Evolutionary conservation across 2,113 vertebrate genomes (phyloP).

Genomic region (Telmatochromis sp.): DNA sequence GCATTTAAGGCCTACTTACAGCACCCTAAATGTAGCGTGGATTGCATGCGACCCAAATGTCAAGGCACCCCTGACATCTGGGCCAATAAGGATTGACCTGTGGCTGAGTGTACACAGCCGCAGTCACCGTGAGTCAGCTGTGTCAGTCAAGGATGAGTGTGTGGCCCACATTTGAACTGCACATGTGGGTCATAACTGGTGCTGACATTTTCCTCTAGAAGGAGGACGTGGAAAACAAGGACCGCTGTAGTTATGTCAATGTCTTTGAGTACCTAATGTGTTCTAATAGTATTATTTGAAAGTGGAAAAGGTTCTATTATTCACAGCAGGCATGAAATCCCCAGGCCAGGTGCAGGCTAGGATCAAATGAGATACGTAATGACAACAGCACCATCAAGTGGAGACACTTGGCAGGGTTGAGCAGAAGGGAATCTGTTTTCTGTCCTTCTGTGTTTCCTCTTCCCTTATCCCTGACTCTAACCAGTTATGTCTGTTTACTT

Average conservation of each 20-base stretch:
- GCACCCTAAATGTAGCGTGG: neutral
- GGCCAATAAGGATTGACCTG: neutral
- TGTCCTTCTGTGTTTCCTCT: neutral
- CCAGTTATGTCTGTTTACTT: neutral
- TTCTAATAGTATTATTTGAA: neutral
- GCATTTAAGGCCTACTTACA: neutral
- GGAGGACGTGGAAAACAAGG: neutral
- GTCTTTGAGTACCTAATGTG: neutral
- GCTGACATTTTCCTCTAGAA: neutral
- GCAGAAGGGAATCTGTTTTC: neutral
- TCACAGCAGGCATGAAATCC: neutral
- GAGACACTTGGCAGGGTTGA: neutral
- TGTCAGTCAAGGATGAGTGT: neutral
- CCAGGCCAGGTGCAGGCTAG: neutral
- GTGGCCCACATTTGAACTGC: neutral
- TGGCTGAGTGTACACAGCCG: neutral
- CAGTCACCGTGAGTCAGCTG: neutral
- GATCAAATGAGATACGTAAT: neutral
- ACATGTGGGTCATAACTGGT: neutral
- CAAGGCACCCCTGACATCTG: neutral
- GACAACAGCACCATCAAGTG: conserved; percentile 15
- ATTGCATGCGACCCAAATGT: neutral
- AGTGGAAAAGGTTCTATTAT: neutral
- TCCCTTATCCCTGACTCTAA: neutral
- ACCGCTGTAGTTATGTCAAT: neutral